Conservation (phyloP, 2,113 vertebrate genomes). For the Athene noctua region DNA sequence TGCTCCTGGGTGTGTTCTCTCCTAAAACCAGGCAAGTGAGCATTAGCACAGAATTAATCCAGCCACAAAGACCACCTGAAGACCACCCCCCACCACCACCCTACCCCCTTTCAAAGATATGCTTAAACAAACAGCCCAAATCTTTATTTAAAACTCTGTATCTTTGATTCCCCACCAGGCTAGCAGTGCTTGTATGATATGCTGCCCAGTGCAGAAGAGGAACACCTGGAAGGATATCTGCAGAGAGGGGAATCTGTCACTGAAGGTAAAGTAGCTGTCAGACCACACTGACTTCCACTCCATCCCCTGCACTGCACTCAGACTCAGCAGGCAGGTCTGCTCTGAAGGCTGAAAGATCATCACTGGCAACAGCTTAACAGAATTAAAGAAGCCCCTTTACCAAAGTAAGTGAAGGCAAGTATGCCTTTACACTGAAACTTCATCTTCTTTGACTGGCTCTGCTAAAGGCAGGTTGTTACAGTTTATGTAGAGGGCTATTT, state of each 20-base stretch:
- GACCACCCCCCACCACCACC: not conserved
- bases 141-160: not conserved
- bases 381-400: not conserved
- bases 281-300: not conserved
- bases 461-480: not conserved
- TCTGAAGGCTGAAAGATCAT: not conserved
- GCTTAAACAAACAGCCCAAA: not conserved
- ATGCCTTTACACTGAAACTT: not conserved
- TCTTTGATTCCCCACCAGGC: not conserved
- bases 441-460: not conserved
- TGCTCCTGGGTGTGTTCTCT: not conserved
- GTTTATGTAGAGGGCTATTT: not conserved
- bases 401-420: not conserved
- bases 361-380: not conserved
- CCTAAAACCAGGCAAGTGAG: not conserved
- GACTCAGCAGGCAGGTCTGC: not conserved
- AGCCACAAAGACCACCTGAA: not conserved
- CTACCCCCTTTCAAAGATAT: not conserved
- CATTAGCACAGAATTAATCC: not conserved
- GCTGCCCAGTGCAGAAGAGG: not conserved
- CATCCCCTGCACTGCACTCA: accelerated
- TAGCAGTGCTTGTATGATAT: not conserved
- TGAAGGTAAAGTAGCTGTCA: not conserved
- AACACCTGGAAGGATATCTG: not conserved
- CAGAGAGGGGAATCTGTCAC: not conserved